Evolutionary conservation across 1,140 invertebrate species (phyloP), one percentile per base, ranked within the genome.

Genomic region (Drosophila pachea): DNA sequence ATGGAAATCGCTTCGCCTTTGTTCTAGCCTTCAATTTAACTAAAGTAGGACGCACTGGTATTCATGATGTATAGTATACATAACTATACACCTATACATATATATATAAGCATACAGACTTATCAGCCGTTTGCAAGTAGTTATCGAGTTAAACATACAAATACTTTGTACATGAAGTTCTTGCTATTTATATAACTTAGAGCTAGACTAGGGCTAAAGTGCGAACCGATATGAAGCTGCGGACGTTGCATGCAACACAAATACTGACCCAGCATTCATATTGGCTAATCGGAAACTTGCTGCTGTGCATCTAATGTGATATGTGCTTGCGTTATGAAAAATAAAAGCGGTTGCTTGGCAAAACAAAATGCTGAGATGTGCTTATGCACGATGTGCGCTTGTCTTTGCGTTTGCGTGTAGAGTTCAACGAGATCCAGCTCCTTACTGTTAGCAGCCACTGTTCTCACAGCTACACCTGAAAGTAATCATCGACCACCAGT

Each of bases 1-100:
- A 79, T 79, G 68, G 61, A 78, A 45, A 67, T 43, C 54, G 42
- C 48, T 45, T 50, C 70, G 36, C 63, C 62, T 72, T 66, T 71
- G 61, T 71, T 71, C 55, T 50, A 58, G 40, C 45, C 53, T 60
- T 61, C 14, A 68, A 82, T 78, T 83, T 61, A 78, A 73, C 75
- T 79, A 84, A 86, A 75, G 61, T 86, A 81, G 82, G 70, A 86
- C 77, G 81, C 81, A 86, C 81, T 86, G 70, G 76, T 71, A 84
- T 69, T 67, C 49, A 61, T 55, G 73, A 63, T 56, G 58, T 55
- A 63, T 43, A 73, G 63, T 53, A 47, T 63, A 38, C 43, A 48
- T 52, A 52, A 7, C 40, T 29, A 43, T 36, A 43, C 48, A 36
- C 14, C 43, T 31, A 50, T 49, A 16, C 12, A 14, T 7, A 43